Evolutionary conservation across 2,113 vertebrate genomes (phyloP), one percentile per base, ranked within the genome.

Genomic region (Mesoclemmys tuberculata): DNA sequence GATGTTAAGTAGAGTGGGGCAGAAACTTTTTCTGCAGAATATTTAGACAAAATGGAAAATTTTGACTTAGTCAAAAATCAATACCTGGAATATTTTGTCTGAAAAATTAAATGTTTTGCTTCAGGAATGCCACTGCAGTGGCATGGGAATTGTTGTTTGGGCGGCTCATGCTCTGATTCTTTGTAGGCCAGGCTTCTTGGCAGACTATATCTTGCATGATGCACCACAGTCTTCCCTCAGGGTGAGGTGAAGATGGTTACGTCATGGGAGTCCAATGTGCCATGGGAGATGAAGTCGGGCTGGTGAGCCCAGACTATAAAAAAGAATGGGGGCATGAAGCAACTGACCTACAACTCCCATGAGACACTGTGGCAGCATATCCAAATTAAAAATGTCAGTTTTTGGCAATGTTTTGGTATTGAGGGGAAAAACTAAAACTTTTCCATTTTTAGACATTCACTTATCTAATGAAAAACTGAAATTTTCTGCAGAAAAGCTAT

Each of bases 401-500:
- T 0, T 78, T 27, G 2, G 3, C 2, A 41, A 1, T 7, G 1
- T 86, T 10, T 0, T 80, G 26, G 7, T 58, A 38, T 93, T 88
- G 56, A 88, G 0, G 10, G 48, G 91, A 27, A 29, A 83, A 5
- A 24, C 48, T 46, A 90, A 80, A 3, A 1, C 11, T 1, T 2
- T 22, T 35, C 19, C 7, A 31, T 78, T 27, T 35, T 74, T 52
- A 46, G 12, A 3, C 12, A 46, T 77, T 46, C 10, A 12, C 10
- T 10, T 1, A 24, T 68, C 75, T 49, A 75, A 3, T 10, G 68
- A 38, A 85, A 95, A 90, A 80, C 3, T 21, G 18, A 52, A 35
- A 12, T 74, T 80, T 86, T 92, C 38, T 84, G n/a, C 8, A 90
- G 75, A 13, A 0, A 0, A 54, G 4, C 31, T 95, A 92, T 80